These are phyloP conservation scores for Mesoligia furuncula DNA, from an alignment of 2,888 invertebrate species.

Conservation along the genomic window DNA sequence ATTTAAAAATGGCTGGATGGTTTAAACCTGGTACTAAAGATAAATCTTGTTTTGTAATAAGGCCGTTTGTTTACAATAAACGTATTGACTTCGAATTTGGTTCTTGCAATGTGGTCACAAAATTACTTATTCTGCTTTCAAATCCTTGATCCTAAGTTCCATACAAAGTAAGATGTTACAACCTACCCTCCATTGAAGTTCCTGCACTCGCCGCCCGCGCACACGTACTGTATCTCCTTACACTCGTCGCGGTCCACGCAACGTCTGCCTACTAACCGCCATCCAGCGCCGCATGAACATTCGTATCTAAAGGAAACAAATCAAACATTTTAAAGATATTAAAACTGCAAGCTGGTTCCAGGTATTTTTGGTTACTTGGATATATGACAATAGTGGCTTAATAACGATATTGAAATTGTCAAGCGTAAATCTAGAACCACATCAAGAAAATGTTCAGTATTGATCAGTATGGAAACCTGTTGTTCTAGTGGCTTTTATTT, in stretches of 20 bases:
- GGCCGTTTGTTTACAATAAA: not conserved
- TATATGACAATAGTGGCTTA: not conserved
- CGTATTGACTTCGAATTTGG: not conserved
- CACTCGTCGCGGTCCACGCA: slow-evolving; percentile 96
- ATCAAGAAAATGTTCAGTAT: not conserved
- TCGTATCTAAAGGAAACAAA: slow-evolving; percentile 76
- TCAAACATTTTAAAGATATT: not conserved
- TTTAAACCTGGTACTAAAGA: too few relatives aligned
- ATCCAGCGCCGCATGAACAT: slow-evolving; percentile 95
- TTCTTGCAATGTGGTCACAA: not conserved
- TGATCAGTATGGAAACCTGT: not conserved
- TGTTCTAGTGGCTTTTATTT: not conserved
- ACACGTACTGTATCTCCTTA: slow-evolving; percentile 92
- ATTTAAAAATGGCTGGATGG: too few relatives aligned
- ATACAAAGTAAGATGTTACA: not conserved
- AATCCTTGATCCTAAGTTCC: not conserved
- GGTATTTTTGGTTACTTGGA: not conserved
- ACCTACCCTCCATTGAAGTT: slow-evolving; percentile 94
- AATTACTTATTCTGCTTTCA: not conserved
- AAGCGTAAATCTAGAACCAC: not conserved
- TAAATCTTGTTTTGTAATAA: too few relatives aligned
- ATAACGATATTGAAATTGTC: not conserved
- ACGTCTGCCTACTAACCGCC: slow-evolving; percentile 91
- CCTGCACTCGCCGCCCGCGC: slow-evolving; percentile 95
- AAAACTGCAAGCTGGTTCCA: not conserved